These are phyloP conservation scores for Meta bourneti DNA, from an alignment of 2,888 invertebrate genomes.

Conservation along the genomic window DNA sequence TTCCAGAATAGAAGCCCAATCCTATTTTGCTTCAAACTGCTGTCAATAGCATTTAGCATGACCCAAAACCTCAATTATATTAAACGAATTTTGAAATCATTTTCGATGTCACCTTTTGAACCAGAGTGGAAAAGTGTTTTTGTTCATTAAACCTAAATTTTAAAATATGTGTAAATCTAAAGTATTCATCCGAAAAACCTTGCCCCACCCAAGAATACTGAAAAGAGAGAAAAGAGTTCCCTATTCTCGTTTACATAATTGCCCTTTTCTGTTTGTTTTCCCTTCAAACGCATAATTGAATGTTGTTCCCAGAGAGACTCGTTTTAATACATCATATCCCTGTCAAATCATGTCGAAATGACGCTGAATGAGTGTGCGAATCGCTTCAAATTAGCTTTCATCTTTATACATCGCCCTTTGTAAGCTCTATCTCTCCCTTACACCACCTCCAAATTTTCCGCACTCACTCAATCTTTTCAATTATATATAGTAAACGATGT, in stretches of 20 bases:
- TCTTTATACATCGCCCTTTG: constrained; percentile 27
- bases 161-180: too few species aligned
- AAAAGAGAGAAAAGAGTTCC: not conserved
- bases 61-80: too few species aligned
- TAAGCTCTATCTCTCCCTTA: not conserved
- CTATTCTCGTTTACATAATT: constrained; percentile 18
- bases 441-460: constrained; percentile 19
- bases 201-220: not conserved
- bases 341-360: constrained; percentile 29
- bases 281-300: constrained; percentile 41
- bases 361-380: not conserved
- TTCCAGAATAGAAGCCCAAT: too few species aligned
- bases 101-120: too few species aligned
- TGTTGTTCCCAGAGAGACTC: constrained; percentile 24
- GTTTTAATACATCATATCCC: constrained; percentile 42
- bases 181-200: not conserved
- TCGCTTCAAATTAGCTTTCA: constrained; percentile 37
- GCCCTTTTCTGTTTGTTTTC: not conserved
- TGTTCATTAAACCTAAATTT: too few species aligned
- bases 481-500: constrained; percentile 23
- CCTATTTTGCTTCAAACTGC: too few species aligned
- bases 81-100: too few species aligned
- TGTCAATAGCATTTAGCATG: too few species aligned
- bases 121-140: too few species aligned
- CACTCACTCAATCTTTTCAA: constrained; percentile 31